Evolutionary conservation across 2,797 vertebrate species (phyloP).

Genomic region (Cygnus olor): DNA sequence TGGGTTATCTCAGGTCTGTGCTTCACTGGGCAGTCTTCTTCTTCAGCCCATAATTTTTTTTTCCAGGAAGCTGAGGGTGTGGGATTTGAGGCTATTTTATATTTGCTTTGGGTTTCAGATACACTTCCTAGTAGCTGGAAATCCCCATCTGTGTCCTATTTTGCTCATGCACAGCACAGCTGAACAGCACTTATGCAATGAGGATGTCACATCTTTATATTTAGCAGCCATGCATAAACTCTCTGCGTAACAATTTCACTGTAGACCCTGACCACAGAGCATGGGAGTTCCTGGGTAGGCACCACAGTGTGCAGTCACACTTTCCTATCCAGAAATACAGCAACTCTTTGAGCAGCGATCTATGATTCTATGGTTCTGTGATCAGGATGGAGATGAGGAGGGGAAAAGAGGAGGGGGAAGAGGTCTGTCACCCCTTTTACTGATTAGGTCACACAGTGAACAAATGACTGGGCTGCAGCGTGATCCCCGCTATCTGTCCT

Average conservation of each 20-base stretch:
- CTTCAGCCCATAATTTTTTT: not conserved
- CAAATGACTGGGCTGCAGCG: not conserved
- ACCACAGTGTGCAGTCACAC: not conserved
- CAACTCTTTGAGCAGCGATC: not conserved
- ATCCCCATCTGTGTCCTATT: not conserved
- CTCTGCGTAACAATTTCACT: not conserved
- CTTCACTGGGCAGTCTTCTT: not conserved
- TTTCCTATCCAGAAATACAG: not conserved
- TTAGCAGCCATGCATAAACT: not conserved
- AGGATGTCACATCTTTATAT: not conserved
- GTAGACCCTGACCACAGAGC: not conserved
- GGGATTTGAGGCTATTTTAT: not conserved
- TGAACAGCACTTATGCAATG: not conserved
- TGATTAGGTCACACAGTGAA: not conserved
- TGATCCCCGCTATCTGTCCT: not conserved
- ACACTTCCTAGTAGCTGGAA: not conserved
- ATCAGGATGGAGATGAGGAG: too few relatives aligned
- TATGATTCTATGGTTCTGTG: not conserved
- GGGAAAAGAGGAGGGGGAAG: not conserved
- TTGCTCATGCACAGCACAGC: rapidly evolving
- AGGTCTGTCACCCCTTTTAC: not conserved
- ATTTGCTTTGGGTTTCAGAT: not conserved
- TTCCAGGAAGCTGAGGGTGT: not conserved
- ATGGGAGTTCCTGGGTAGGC: not conserved
- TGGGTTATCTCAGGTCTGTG: not conserved